These are phyloP conservation scores for Chrysogorgia sp. DNA, from an alignment of 92 coral and sea anemone species.

Conservation along the genomic window DNA sequence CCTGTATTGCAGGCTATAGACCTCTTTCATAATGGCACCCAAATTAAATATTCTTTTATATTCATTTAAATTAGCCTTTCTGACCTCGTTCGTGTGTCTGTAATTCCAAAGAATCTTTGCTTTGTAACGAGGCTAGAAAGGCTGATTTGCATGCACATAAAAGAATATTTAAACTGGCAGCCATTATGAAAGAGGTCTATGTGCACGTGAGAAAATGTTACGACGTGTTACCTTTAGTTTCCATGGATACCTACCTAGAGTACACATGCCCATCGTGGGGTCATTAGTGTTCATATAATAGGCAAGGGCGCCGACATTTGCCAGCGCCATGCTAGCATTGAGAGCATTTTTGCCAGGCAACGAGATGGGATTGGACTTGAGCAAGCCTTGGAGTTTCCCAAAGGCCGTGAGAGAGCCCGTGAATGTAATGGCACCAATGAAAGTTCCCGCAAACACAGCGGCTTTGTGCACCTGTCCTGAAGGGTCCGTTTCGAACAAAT, in stretches of 20 bases:
- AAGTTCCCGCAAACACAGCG: constrained; percentile 95
- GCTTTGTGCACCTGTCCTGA: constrained; percentile 96
- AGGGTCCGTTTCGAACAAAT: constrained; percentile 85
- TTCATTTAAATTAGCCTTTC: too few species aligned
- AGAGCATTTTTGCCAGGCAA: constrained; percentile 87
- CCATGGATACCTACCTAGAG: constrained; percentile 69
- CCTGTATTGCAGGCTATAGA: too few species aligned
- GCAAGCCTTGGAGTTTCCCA: constrained; percentile 92
- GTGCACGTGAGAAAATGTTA: constrained; percentile 5
- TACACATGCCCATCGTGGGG: constrained; percentile 77
- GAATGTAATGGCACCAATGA: constrained; percentile 92
- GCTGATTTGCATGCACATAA: too few species aligned
- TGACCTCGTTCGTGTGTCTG: too few species aligned
- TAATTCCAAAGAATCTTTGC: too few species aligned
- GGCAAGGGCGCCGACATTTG: constrained; percentile 94
- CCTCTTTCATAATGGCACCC: too few species aligned
- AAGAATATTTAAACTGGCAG: too few species aligned
- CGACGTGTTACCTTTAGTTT: neutral
- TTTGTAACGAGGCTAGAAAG: too few species aligned
- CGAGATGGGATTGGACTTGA: constrained; percentile 76
- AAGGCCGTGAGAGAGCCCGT: constrained; percentile 96
- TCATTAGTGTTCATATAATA: constrained; percentile 90
- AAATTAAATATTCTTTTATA: too few species aligned
- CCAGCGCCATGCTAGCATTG: constrained; percentile 88
- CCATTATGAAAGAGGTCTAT: too few species aligned